phyloP scores from a whole-genome alignment of 2,888 invertebrate species.

The Andrena camellia region DNA sequence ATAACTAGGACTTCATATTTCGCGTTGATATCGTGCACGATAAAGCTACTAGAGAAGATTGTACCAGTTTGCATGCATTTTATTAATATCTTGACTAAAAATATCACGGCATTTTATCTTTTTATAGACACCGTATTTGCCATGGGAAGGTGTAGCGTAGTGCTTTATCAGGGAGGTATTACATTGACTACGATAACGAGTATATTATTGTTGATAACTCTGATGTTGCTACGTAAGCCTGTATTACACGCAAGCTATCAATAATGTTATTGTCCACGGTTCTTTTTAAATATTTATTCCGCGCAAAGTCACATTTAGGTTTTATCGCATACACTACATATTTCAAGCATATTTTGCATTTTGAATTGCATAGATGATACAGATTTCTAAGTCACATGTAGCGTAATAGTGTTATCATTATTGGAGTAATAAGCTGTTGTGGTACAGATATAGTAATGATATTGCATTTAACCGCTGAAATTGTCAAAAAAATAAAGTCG shows the following conservation, averaged over 20 bases:
- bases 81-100: slow-evolving; percentile 56
- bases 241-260: too few species aligned
- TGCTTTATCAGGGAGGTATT: slow-evolving; percentile 18
- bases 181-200: slow-evolving; percentile 16
- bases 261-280: too few species aligned
- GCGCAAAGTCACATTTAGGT: too few species aligned
- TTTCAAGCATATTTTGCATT: too few species aligned
- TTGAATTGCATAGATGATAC: too few species aligned
- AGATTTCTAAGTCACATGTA: too few species aligned
- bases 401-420: too few species aligned
- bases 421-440: background rate
- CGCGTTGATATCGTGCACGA: background rate
- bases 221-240: background rate
- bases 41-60: slow-evolving; percentile 24
- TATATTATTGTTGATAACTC: slow-evolving; percentile 17
- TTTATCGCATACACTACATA: too few species aligned
- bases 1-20: slow-evolving; percentile 3
- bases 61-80: slow-evolving; percentile 41
- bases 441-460: background rate
- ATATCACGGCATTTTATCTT: slow-evolving; percentile 48
- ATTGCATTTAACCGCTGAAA: background rate
- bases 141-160: slow-evolving; percentile 7
- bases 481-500: background rate
- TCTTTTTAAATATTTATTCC: too few species aligned
- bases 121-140: slow-evolving; percentile 53